Evolutionary conservation across 2,797 vertebrate genomes (phyloP), one percentile per base, ranked within the genome.

Genomic region (Taeniopygia guttata): DNA sequence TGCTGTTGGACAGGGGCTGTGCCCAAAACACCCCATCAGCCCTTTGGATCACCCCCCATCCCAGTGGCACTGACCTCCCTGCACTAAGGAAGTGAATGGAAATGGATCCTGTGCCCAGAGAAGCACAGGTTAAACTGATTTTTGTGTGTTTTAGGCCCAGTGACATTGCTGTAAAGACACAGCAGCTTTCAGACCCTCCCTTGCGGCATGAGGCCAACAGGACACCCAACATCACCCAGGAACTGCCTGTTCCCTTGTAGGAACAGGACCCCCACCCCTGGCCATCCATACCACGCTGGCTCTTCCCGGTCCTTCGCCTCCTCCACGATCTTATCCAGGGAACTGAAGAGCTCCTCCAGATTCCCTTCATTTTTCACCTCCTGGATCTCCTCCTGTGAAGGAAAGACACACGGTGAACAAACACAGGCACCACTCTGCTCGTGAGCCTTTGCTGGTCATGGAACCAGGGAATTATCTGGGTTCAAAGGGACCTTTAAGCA

Each of bases 301-400:
- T 98, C 97, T 11, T 92, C 73, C 21, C 27, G 96, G 29, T 83
- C 96, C 93, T 97, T 98, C 8, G 98, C 97, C 73, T 97, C 97
- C 42, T 96, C 97, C 94, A 98, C 98, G 20, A 99, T 97, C 81
- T 97, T 96, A 83, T 99, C 99, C 96, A 99, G 90, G 19, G 98
- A 97, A 52, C 97, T 96, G 29, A 99, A 94, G 77, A 99, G 98
- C 27, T 32, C n/a, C 58, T 99, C 98, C 45, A 99, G 97, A 32
- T 98, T 98, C 5, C 99, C 99, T 84, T 99, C 99, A 15, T 98
- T 96, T 81, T 98, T 98, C 59, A 99, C 96, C 78, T 97, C 98
- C 54, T 91, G 95, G 81, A 99, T 98, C 95, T 99, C 99, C 17
- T 98, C 98, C 99, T 99, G 51, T 2, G 5, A 64, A 59, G 34